Percentiles rank a stretch among this genome's conserved stretches.
Conservation (phyloP, 2,797 vertebrate genomes). For the Phoxinus dragarum region DNA sequence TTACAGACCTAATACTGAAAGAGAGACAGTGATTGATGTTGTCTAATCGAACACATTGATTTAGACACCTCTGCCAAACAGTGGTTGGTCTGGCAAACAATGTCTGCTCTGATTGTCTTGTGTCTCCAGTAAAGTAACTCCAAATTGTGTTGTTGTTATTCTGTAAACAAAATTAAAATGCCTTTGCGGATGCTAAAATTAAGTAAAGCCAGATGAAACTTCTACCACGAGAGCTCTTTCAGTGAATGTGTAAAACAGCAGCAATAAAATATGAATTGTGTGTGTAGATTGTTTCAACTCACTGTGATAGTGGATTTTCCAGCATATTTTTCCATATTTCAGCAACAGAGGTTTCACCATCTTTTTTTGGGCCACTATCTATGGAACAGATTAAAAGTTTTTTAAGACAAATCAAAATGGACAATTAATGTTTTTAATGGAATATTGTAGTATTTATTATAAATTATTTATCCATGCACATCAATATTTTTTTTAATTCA, state of each 20-base stretch:
- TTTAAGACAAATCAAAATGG: not conserved
- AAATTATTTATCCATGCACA: not conserved
- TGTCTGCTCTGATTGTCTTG: not conserved
- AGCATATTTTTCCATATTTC: conserved; percentile 92
- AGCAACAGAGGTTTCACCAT: conserved; percentile 89
- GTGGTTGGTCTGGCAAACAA: conserved; percentile 26
- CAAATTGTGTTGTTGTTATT: conserved; percentile 27
- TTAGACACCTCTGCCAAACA: not conserved
- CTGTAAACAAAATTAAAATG: not conserved
- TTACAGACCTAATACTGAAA: not conserved
- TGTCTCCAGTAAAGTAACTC: not conserved
- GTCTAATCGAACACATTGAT: conserved; percentile 31
- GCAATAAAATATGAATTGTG: conserved; percentile 9
- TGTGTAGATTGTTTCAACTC: conserved; percentile 56
- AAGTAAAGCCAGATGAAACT: conserved; percentile 6
- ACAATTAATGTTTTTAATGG: not conserved
- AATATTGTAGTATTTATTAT: not conserved
- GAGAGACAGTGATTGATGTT: not conserved
- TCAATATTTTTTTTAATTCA: not conserved
- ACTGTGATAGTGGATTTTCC: conserved; percentile 96
- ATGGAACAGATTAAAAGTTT: conserved; percentile 59
- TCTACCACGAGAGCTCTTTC: not conserved
- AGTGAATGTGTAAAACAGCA: conserved; percentile 10
- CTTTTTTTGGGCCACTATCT: conserved; percentile 97
- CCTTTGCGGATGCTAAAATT: not conserved